A percentile compares a stretch with the other conserved stretches of the same genome.
Evolutionary conservation across 2,113 vertebrate species (phyloP).

Genomic region (Silurus asotus): DNA sequence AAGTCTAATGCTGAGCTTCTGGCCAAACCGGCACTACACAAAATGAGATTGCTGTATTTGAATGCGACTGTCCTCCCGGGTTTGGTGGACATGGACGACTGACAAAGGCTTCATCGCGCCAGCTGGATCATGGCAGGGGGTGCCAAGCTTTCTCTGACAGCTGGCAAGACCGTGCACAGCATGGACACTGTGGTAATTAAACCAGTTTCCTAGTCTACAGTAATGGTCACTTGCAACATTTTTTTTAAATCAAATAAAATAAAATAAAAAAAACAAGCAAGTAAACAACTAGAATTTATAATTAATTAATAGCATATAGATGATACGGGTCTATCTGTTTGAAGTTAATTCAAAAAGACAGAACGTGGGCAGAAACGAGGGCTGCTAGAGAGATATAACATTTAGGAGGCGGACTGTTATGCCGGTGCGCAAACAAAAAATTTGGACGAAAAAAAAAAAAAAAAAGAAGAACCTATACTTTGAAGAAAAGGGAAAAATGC

Average conservation of each 20-base stretch:
- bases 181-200: conserved; percentile 13
- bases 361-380: background rate
- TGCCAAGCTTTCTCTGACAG: conserved; percentile 15
- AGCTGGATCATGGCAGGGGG: conserved; percentile 21
- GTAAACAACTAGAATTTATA: background rate
- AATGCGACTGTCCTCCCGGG: conserved; percentile 17
- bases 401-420: conserved; percentile 38
- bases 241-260: background rate
- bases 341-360: background rate
- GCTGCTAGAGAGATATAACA: conserved; percentile 25
- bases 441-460: conserved; percentile 38
- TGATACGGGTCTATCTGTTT: background rate
- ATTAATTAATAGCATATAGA: conserved; percentile 19
- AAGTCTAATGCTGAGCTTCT: background rate
- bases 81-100: background rate
- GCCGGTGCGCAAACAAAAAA: conserved; percentile 42
- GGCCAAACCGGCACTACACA: background rate
- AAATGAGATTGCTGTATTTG: conserved; percentile 16
- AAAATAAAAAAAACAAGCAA: background rate
- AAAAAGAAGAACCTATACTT: conserved; percentile 52
- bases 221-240: conserved; percentile 9
- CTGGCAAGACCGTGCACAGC: conserved; percentile 19
- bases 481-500: conserved; percentile 59
- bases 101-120: conserved; percentile 1
- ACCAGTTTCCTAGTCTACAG: conserved; percentile 13